phyloP scores from a whole-genome alignment of 2,797 vertebrate genomes.

The Lepus oiostolus region DNA sequence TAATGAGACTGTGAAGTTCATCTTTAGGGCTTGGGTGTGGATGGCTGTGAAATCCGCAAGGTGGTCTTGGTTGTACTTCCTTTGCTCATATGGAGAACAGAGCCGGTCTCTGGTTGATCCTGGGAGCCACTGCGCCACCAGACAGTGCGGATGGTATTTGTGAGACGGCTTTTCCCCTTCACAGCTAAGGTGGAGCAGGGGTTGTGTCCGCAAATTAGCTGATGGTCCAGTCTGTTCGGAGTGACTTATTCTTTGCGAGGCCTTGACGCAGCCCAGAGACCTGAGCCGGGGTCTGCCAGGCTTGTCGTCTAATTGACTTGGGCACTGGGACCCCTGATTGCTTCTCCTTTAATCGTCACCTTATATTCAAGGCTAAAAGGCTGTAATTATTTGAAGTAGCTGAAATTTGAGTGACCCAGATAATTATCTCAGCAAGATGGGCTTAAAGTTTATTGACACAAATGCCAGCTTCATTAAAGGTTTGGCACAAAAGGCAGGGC shows the following conservation, averaged over 20 bases:
- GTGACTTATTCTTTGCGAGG: conserved; percentile 60
- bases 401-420: conserved; percentile 82
- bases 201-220: conserved; percentile 67
- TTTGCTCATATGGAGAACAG: background rate
- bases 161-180: background rate
- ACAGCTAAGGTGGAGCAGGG: background rate
- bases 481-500: conserved; percentile 77
- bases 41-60: background rate
- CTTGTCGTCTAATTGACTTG: conserved; percentile 76
- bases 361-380: conserved; percentile 76
- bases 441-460: conserved; percentile 81
- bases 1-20: background rate
- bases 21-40: background rate
- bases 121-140: background rate
- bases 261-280: conserved; percentile 40
- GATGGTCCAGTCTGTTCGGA: conserved; percentile 63
- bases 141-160: background rate
- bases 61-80: background rate
- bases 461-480: conserved; percentile 78
- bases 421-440: conserved; percentile 82
- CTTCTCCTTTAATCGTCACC: conserved; percentile 77
- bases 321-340: conserved; percentile 46
- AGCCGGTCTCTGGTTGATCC: background rate
- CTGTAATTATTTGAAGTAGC: conserved; percentile 85
- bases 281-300: conserved; percentile 42